phyloP scores from a whole-genome alignment of 2,113 vertebrate genomes.

The Corapipo altera region DNA sequence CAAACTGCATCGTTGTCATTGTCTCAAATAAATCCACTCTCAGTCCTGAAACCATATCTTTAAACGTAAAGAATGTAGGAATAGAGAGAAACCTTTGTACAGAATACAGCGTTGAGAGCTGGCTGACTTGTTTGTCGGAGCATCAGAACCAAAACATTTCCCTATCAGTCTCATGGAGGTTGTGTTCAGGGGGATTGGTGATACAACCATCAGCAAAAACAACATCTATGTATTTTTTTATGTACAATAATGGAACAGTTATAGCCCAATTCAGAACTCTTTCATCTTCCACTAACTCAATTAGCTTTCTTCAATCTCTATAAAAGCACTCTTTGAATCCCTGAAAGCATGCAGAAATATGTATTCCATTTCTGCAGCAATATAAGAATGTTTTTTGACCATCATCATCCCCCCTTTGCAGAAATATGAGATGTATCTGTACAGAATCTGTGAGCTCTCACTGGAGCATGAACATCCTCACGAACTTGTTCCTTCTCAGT shows the following conservation, averaged over 20 bases:
- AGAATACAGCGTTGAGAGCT: accelerated
- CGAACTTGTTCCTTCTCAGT: neutral
- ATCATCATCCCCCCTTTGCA: neutral
- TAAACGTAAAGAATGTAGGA: neutral
- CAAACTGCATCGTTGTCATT: neutral
- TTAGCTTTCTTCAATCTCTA: neutral
- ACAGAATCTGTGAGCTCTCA: neutral
- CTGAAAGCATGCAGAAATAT: neutral
- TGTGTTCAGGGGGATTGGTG: neutral
- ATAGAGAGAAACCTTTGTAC: neutral
- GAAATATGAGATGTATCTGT: neutral
- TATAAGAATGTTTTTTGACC: neutral
- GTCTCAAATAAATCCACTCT: neutral
- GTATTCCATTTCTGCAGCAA: neutral
- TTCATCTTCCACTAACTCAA: neutral
- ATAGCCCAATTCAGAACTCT: neutral
- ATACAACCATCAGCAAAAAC: neutral
- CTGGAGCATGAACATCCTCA: neutral
- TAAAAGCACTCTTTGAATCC: neutral
- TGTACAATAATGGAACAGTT: neutral
- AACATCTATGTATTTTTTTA: neutral
- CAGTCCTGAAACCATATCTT: neutral
- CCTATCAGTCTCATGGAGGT: neutral
- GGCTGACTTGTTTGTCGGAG: neutral
- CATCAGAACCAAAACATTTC: neutral